A percentile compares a stretch with the other conserved stretches of the same genome.
phyloP scores from a whole-genome alignment of 2,113 vertebrate genomes.

The Physeter macrocephalus region DNA sequence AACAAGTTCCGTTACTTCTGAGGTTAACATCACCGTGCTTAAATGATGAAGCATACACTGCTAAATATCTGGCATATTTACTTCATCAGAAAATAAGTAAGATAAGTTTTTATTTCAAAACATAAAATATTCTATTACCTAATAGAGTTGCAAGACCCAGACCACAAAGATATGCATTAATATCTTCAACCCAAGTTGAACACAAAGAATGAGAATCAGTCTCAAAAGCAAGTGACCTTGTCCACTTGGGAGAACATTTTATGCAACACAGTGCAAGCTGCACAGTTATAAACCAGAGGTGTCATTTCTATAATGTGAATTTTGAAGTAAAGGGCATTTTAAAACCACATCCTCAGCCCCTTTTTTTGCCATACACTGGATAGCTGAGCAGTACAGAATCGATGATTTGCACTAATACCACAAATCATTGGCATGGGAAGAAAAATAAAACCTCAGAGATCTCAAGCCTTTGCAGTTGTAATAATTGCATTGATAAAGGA shows the following conservation, averaged over 20 bases:
- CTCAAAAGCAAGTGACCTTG: neutral
- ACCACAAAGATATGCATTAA: neutral
- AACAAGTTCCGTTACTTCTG: neutral
- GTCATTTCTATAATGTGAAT: slow-evolving; percentile 43
- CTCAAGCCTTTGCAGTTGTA: neutral
- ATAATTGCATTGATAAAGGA: neutral
- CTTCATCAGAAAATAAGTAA: neutral
- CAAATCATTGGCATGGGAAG: neutral
- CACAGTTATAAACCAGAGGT: slow-evolving; percentile 22
- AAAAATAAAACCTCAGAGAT: slow-evolving; percentile 33
- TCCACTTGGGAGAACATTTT: slow-evolving; percentile 11
- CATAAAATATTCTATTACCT: neutral
- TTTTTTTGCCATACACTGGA: slow-evolving; percentile 1
- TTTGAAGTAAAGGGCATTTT: slow-evolving; percentile 55
- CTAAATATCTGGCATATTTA: neutral
- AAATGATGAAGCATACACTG: neutral
- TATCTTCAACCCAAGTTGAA: slow-evolving; percentile 13
- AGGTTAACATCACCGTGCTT: neutral
- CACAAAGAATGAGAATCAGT: slow-evolving; percentile 28
- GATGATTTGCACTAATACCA: slow-evolving; percentile 29
- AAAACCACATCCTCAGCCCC: neutral
- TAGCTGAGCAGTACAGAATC: slow-evolving; percentile 34
- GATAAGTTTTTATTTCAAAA: neutral
- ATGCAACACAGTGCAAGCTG: neutral
- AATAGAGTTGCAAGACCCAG: neutral